phyloP scores from a whole-genome alignment of 2,113 vertebrate species.

The Cichladusa arquata region DNA sequence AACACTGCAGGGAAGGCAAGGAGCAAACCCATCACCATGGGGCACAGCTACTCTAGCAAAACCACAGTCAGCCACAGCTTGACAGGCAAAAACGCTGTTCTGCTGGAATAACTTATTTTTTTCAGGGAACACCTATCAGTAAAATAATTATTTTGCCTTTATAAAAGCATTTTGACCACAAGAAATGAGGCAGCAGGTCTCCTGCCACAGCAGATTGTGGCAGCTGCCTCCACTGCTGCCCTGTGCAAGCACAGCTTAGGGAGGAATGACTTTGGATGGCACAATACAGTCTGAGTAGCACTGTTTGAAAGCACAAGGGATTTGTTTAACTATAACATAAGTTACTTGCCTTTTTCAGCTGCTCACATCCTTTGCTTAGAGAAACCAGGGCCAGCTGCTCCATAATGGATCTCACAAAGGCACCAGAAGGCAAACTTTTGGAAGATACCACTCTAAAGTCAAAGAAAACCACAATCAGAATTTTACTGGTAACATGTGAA shows the following conservation, averaged over 20 bases:
- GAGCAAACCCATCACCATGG: not conserved
- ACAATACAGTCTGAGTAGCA: not conserved
- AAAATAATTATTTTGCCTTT: not conserved
- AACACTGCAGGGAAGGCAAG: not conserved
- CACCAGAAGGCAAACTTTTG: not conserved
- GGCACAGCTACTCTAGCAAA: not conserved
- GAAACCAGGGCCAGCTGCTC: accelerated
- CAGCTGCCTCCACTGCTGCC: not conserved
- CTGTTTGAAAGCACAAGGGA: not conserved
- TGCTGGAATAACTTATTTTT: not conserved
- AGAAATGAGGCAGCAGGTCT: not conserved
- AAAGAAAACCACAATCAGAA: not conserved
- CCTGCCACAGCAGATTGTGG: not conserved
- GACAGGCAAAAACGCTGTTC: not conserved
- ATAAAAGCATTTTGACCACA: not conserved
- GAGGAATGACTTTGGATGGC: not conserved
- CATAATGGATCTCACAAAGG: not conserved
- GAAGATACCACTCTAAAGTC: not conserved
- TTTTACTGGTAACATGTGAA: not conserved
- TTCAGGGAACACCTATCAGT: not conserved
- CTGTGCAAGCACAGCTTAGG: not conserved
- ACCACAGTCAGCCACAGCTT: not conserved
- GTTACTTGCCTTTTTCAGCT: not conserved
- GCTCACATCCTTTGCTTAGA: not conserved
- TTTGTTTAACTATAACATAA: not conserved